Evolutionary conservation across 2,113 vertebrate genomes (phyloP).

Genomic region (Triplophysa rosa): DNA sequence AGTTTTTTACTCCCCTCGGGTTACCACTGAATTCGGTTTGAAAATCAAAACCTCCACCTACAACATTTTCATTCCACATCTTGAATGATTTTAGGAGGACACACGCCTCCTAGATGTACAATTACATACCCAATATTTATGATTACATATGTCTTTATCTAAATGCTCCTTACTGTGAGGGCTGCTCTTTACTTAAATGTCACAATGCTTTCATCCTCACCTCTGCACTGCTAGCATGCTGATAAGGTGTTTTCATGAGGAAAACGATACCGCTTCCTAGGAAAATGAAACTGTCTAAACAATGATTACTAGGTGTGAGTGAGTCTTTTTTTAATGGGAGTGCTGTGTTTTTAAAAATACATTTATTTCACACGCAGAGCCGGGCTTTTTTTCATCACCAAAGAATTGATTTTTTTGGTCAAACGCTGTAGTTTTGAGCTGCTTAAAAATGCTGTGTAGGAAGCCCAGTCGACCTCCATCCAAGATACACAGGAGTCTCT

Average conservation of each 20-base stretch:
- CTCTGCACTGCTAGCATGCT: background rate
- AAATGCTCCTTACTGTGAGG: constrained; percentile 1
- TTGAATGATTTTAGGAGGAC: constrained; percentile 15
- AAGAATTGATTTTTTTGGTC: no score
- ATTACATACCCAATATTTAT: constrained; percentile 26
- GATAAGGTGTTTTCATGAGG: background rate
- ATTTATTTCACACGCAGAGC: no score
- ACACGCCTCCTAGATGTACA: background rate
- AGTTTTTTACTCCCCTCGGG: no score
- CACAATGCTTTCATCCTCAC: constrained; percentile 23
- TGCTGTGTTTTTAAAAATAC: no score
- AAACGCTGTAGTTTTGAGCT: no score
- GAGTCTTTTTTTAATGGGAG: background rate
- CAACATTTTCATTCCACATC: background rate
- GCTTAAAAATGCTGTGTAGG: no score
- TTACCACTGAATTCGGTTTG: background rate
- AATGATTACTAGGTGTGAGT: constrained; percentile 5
- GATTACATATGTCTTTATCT: constrained; percentile 23
- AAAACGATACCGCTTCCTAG: background rate
- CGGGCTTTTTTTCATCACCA: no score
- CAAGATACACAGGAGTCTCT: no score
- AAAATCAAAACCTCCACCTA: no score
- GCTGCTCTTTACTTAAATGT: constrained; percentile 40
- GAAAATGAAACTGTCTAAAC: constrained; percentile 16
- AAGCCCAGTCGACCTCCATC: no score